Percentiles rank a stretch among this genome's conserved stretches.
These are phyloP conservation scores for Salvelinus alpinus DNA, from an alignment of 2,113 vertebrate species.

Conservation along the genomic window DNA sequence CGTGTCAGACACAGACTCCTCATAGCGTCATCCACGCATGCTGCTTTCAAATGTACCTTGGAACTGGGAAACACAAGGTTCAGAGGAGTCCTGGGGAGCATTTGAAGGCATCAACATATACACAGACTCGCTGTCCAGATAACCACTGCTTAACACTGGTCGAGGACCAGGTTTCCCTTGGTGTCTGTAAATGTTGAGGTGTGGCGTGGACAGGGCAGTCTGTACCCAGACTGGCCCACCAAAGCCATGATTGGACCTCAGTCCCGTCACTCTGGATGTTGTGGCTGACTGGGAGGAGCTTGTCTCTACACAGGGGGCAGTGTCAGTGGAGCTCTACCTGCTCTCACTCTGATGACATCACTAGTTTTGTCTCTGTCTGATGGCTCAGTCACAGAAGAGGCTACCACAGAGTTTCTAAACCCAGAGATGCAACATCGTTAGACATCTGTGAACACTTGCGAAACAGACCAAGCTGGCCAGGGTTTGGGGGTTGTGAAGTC, in stretches of 20 bases:
- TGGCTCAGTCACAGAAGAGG: constrained; percentile 31
- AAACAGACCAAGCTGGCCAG: too few relatives aligned
- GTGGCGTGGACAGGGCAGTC: neutral
- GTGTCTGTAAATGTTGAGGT: neutral
- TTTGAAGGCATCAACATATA: too few relatives aligned
- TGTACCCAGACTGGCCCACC: too few relatives aligned
- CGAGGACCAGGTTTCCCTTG: neutral
- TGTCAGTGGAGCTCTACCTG: neutral
- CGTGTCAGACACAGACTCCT: neutral
- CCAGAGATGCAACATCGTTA: too few relatives aligned
- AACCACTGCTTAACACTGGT: neutral
- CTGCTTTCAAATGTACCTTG: neutral
- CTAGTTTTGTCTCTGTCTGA: neutral
- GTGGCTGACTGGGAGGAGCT: neutral
- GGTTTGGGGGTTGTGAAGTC: too few relatives aligned
- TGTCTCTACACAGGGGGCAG: neutral
- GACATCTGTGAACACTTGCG: too few relatives aligned
- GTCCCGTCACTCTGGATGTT: neutral
- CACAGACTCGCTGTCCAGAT: neutral
- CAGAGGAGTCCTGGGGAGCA: too few relatives aligned
- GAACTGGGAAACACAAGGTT: neutral
- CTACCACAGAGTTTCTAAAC: too few relatives aligned
- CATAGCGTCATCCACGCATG: neutral
- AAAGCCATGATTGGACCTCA: neutral
- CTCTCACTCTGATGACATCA: neutral